Conservation (phyloP, 2,113 vertebrate genomes). For the Cheirogaleus medius region DNA sequence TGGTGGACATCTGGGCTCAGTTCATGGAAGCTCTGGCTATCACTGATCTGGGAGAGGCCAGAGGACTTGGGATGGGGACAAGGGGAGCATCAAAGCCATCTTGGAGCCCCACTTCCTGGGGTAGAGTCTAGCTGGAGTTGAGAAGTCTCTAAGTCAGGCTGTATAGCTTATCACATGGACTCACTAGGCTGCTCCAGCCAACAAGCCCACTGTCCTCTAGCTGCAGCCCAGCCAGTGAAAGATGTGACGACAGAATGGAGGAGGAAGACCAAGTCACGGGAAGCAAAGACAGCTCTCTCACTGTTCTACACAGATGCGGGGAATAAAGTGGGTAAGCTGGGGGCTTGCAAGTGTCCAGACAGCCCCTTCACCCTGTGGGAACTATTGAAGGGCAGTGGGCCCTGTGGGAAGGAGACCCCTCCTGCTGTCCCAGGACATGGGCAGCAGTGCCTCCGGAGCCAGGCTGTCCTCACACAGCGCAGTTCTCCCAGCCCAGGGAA, state of each 20-base stretch:
- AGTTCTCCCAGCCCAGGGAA: background rate
- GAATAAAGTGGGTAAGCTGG: slow-evolving; percentile 82
- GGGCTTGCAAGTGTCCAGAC: background rate
- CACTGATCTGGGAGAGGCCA: background rate
- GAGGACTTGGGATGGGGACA: background rate
- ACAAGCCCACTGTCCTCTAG: background rate
- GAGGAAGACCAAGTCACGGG: slow-evolving; percentile 66
- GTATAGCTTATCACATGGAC: background rate
- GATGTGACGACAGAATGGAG: slow-evolving; percentile 13
- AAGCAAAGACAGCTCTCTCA: slow-evolving; percentile 68
- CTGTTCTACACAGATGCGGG: slow-evolving; percentile 84
- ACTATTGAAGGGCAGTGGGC: background rate
- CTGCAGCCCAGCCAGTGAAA: slow-evolving; percentile 73
- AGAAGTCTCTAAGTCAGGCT: background rate
- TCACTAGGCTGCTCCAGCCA: background rate
- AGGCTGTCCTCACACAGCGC: background rate
- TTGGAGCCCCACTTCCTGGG: background rate
- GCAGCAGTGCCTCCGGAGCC: background rate
- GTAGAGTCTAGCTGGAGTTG: background rate
- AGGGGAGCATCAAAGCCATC: background rate
- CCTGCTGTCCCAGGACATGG: background rate
- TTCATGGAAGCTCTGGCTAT: background rate
- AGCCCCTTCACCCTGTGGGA: background rate
- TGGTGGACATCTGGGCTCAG: background rate
- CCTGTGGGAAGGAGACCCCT: accelerated